Conservation (phyloP, 2,113 vertebrate genomes). For the Ochotona curzoniae region DNA sequence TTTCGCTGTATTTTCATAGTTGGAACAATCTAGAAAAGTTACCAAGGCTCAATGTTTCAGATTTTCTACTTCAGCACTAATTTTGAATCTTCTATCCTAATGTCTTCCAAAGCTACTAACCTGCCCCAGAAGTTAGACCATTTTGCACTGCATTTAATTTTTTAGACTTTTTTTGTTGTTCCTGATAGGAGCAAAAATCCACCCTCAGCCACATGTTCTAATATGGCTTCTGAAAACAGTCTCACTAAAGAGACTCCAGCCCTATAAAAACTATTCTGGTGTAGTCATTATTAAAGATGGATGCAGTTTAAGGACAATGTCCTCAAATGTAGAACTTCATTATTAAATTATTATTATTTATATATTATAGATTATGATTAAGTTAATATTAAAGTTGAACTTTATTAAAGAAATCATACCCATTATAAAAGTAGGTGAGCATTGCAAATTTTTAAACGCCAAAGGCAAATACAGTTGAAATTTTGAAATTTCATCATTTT, state of each 20-base stretch:
- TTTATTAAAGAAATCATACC: neutral
- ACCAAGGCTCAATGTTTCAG: neutral
- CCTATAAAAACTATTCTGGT: neutral
- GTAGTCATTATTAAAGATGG: neutral
- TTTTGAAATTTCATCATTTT: neutral
- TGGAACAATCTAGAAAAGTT: slow-evolving; percentile 57
- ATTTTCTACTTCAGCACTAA: slow-evolving; percentile 24
- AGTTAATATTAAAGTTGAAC: neutral
- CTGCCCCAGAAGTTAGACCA: neutral
- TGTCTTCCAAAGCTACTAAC: slow-evolving; percentile 6
- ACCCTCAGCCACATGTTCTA: neutral
- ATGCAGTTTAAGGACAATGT: neutral
- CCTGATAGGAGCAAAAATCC: neutral
- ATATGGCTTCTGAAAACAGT: neutral
- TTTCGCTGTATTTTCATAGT: slow-evolving; percentile 59
- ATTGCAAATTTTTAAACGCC: neutral
- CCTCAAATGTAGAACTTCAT: neutral
- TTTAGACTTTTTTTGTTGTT: neutral
- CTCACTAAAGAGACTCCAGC: neutral
- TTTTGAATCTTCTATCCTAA: slow-evolving; percentile 39
- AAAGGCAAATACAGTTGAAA: neutral
- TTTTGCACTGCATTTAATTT: neutral
- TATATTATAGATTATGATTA: too few relatives aligned
- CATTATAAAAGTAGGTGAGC: neutral
- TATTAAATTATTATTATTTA: too few relatives aligned